Conservation (phyloP, 2,113 vertebrate species). For the Bettongia penicillata region DNA sequence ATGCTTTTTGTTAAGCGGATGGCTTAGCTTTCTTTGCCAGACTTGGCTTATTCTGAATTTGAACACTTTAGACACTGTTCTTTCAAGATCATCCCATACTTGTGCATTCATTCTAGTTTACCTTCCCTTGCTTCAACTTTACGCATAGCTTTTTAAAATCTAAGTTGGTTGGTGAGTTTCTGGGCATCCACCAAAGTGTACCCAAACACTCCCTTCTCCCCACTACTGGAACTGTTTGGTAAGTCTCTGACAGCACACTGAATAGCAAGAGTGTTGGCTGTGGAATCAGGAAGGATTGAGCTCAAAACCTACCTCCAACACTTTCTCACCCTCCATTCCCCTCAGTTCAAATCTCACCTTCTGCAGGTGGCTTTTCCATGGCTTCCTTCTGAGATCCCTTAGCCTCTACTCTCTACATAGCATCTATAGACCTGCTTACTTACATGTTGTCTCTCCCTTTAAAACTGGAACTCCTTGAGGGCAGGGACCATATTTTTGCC, state of each 20-base stretch:
- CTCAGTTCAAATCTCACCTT: background rate
- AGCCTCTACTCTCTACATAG: background rate
- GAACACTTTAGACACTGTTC: background rate
- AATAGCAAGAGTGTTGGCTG: background rate
- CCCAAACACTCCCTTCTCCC: background rate
- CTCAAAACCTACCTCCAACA: background rate
- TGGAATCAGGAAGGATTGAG: background rate
- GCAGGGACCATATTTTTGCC: background rate
- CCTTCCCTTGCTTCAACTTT: background rate
- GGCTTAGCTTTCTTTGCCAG: background rate
- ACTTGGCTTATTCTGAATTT: background rate
- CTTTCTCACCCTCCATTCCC: background rate
- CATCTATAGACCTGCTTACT: background rate
- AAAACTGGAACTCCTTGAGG: background rate
- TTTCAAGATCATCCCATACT: background rate
- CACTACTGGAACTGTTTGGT: background rate
- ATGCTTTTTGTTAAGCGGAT: background rate
- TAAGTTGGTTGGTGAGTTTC: background rate
- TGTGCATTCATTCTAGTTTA: background rate
- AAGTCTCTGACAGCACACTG: background rate
- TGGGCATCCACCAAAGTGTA: background rate
- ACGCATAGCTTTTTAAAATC: background rate
- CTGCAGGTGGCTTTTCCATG: background rate
- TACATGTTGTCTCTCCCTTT: constrained; percentile 14
- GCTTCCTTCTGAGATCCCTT: background rate